Conservation (phyloP, 2,888 invertebrate genomes). For the Drosophila trichaetosa region DNA sequence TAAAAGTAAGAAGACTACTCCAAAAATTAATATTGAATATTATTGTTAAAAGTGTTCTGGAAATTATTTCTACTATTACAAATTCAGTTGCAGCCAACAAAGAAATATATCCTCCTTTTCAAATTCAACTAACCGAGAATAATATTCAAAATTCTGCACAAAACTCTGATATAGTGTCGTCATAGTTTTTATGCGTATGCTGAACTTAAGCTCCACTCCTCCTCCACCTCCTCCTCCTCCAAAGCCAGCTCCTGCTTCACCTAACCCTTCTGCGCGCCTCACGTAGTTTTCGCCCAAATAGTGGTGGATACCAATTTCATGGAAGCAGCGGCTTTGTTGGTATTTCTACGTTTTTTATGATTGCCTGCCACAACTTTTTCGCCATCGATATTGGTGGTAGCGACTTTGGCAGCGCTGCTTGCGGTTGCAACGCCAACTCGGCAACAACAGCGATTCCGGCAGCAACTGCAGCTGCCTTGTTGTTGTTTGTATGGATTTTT, state of each 20-base stretch:
- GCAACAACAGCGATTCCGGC: conserved; percentile 1
- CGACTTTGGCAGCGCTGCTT: conserved; percentile 56
- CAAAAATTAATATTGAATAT: neutral
- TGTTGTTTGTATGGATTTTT: conserved; percentile 77
- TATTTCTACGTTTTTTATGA: conserved; percentile 75
- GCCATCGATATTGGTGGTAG: conserved; percentile 77
- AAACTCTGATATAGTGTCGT: conserved; percentile 28
- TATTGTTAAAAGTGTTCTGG: neutral
- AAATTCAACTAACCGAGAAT: conserved; percentile 5
- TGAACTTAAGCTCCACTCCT: conserved; percentile 18
- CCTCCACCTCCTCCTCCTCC: neutral
- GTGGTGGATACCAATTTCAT: conserved; percentile 38
- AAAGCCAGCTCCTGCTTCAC: neutral
- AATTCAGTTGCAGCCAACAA: neutral
- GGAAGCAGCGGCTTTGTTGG: conserved; percentile 64
- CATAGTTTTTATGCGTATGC: conserved; percentile 28
- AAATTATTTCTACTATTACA: neutral
- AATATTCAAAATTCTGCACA: conserved; percentile 4
- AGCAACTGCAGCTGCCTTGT: conserved; percentile 29
- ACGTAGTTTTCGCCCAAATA: neutral
- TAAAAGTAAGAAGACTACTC: neutral
- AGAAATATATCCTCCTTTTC: neutral
- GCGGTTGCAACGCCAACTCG: conserved; percentile 59
- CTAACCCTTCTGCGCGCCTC: too few species aligned
- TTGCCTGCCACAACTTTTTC: conserved; percentile 81